A percentile compares a stretch with the other conserved stretches of the same genome.
Evolutionary conservation across 53 echinoderm and acorn worm species (phyloP).

Genomic region (Temnopleurus reevesii): DNA sequence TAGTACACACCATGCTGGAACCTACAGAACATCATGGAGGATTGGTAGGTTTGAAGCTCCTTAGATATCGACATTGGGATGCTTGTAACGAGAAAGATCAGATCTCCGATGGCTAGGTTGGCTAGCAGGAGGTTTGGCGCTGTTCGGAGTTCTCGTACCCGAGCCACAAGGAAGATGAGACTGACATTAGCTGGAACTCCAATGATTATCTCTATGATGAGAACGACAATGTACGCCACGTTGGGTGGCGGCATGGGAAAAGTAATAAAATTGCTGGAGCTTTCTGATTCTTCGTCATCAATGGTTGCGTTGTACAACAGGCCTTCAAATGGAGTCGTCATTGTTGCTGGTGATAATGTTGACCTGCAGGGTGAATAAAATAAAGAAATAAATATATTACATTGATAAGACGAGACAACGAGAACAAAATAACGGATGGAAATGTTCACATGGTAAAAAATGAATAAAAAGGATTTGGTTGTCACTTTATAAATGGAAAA

Average conservation of each 20-base stretch:
- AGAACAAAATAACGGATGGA: too few relatives aligned
- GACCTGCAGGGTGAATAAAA: background rate
- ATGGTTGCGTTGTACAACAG: background rate
- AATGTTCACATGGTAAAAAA: too few relatives aligned
- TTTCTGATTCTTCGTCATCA: background rate
- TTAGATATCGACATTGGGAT: background rate
- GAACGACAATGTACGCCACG: background rate
- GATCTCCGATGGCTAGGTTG: constrained; percentile 11
- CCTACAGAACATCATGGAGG: background rate
- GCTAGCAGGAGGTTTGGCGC: constrained; percentile 41
- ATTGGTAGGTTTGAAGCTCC: background rate
- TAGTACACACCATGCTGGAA: constrained; percentile 48
- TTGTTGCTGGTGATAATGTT: background rate
- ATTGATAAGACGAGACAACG: too few relatives aligned
- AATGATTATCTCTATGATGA: constrained; percentile 16
- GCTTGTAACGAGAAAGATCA: constrained; percentile 15
- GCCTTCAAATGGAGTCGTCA: background rate
- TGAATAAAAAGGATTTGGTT: too few relatives aligned
- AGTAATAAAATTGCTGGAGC: background rate
- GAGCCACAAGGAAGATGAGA: constrained; percentile 41
- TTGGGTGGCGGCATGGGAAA: background rate
- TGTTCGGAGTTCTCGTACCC: constrained; percentile 18
- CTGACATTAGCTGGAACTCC: constrained; percentile 50
- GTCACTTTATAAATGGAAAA: too few relatives aligned
- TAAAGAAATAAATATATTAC: too few relatives aligned